Evolutionary conservation across 2,113 vertebrate genomes (phyloP).

Genomic region (Micronycteris hirsuta): DNA sequence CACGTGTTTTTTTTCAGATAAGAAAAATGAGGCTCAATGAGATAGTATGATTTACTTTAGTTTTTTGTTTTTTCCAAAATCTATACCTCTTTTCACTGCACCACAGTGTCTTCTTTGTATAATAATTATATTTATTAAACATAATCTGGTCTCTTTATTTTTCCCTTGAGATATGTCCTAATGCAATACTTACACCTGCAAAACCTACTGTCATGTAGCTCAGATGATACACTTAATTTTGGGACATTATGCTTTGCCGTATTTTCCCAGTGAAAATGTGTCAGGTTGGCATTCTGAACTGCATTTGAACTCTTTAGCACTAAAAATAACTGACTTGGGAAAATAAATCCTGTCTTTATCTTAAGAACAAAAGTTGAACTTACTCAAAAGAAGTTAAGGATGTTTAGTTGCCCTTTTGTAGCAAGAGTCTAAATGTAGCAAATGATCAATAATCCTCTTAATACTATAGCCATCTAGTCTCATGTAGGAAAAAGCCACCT

Average conservation of each 20-base stretch:
- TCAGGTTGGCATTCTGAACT: constrained; percentile 69
- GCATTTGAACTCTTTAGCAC: constrained; percentile 47
- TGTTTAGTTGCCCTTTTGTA: background rate
- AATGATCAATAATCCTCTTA: background rate
- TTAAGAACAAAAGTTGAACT: constrained; percentile 61
- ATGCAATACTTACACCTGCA: background rate
- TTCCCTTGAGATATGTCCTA: background rate
- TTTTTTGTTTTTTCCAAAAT: background rate
- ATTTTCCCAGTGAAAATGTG: constrained; percentile 27
- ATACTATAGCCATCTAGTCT: background rate
- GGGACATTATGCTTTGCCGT: constrained; percentile 40
- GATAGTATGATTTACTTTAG: background rate
- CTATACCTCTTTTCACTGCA: background rate
- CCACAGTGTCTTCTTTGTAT: background rate
- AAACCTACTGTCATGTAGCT: background rate
- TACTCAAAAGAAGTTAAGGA: constrained; percentile 46
- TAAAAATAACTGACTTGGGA: constrained; percentile 64
- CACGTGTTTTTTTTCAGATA: background rate
- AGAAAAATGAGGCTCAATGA: background rate
- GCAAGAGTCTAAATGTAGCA: background rate
- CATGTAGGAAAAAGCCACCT: background rate
- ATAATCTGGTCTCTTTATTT: background rate
- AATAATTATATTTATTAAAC: background rate
- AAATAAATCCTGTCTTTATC: constrained; percentile 56
- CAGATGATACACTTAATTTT: constrained; percentile 44